Base-by-base conservation (phyloP, 2,888 invertebrate species). In the Philhelius pedissequus region DNA sequence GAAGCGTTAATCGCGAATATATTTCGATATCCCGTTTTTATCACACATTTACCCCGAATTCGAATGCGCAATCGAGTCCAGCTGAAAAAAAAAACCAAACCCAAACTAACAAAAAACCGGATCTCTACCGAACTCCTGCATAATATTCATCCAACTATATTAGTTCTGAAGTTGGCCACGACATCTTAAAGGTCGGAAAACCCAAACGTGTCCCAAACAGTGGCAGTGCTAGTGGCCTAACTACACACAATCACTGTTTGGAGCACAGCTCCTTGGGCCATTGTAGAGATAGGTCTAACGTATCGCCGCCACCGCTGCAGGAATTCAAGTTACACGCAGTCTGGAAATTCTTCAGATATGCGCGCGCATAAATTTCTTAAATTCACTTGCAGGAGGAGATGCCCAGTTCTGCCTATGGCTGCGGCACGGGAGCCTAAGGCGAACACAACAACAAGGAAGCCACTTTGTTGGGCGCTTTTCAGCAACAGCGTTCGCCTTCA, bases 151-250 rank as follows among this genome's bases (percentile, higher is more conserved):
- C 79, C 79, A 30, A 86, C 80, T 84, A 86, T 80, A 88, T 87
- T 86, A 89, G 88, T 89, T 88, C 87, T 87, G 87, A 88, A 87
- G 86, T 87, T 87, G 87, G 88, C 58, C 58, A 40, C 38, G 22
- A 86, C 87, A 88, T 86, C 88, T 86, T 86, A 89, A 88, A 88
- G 88, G 87, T 88, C 88, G 88, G 88, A 86, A 88, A 89, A 88
- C 86, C 88, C 87, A 89, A 89, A 87, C 86, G 86, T 88, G 88
- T 88, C 86, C 88, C 87, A 89, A 89, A 87, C 86, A 87, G 73
- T 81, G 81, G 69, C 81, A 76, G 70, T 69, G n/a, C n/a, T n/a
- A 32, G 32, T 35, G 13, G 58, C 79, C 70, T 32, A 86, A 87
- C 86, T 71, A 60, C 58, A 62, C 60, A 43, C 30, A 50, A 77